These are phyloP conservation scores for Calliopum simillimum DNA, from an alignment of 2,888 invertebrate genomes.

Conservation along the genomic window DNA sequence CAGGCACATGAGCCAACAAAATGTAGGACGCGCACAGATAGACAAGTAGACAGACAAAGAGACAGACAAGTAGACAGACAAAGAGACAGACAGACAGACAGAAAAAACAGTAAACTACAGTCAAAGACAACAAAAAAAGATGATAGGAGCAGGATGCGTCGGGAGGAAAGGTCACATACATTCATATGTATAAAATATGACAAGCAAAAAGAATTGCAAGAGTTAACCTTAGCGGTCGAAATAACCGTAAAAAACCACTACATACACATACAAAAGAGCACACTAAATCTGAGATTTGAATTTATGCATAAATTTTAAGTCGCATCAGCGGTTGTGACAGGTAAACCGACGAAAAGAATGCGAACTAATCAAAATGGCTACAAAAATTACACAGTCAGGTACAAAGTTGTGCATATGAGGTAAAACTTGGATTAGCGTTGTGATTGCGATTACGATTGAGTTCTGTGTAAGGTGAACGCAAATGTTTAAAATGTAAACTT, in stretches of 20 bases:
- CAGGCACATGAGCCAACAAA: neutral
- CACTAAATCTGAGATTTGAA: neutral
- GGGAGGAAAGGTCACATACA: neutral
- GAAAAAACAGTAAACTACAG: neutral
- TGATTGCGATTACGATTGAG: too few relatives aligned
- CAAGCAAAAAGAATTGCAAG: conserved; percentile 11
- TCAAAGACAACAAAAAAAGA: too few relatives aligned
- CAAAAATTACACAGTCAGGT: too few relatives aligned
- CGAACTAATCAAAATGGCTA: too few relatives aligned
- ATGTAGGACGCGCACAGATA: neutral
- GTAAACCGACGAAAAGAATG: too few relatives aligned
- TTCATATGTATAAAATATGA: conserved; percentile 16
- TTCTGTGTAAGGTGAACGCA: too few relatives aligned
- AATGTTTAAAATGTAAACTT: too few relatives aligned
- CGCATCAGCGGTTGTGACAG: too few relatives aligned
- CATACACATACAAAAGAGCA: neutral
- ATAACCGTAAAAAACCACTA: neutral
- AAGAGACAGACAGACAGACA: neutral
- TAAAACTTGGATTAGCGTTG: too few relatives aligned
- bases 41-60: neutral
- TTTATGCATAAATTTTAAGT: too few relatives aligned
- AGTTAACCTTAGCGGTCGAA: conserved; percentile 22
- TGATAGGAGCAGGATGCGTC: neutral
- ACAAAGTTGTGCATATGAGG: too few relatives aligned
- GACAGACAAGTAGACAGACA: neutral